Evolutionary conservation across 2,797 vertebrate species (phyloP), one percentile per base, ranked within the genome.

Genomic region (Macroramphosus scolopax): DNA sequence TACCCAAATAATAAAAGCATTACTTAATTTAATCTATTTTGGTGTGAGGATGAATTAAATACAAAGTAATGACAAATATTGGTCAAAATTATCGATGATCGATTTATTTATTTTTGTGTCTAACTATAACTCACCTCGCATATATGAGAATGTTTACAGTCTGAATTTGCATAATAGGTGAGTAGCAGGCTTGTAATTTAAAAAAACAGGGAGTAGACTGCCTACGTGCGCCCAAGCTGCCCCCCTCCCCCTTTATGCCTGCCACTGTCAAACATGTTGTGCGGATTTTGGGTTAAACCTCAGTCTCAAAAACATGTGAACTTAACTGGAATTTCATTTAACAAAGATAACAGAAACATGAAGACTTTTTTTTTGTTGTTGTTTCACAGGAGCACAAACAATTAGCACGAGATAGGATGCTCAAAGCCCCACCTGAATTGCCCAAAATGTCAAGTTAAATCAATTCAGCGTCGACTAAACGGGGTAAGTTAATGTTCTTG

Each of bases 151-250:
- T 24, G 17, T 3, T 13, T 5, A 49, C 39, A 60, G 28, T 31
- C 15, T n/a, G 16, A 17, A 2, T 17, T 13, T 17, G 28, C 14
- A 13, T 17, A 25, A 34, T 3, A 11, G 5, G 13, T 10, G 12
- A 59, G 8, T 5, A 30, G 29, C 18, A 28, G 48, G 16, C 24
- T 63, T 11, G 40, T 54, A 17, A 40, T 60, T 64, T 30, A 33
- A 5, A 67, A 63, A n/a, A n/a, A n/a, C n/a, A 68, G 68, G 77
- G 56, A 32, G 75, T 47, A 63, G 66, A 58, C 68, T 72, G 81
- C 65, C 80, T 85, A 86, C 85, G 80, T 85, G 82, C 75, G 39
- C 44, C 5, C 53, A 10, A 26, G 51, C 59, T 16, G 36, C 55
- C 63, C 68, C 62, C 65, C 74, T 41, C 62, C 80, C 72, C 61